Evolutionary conservation across 2,888 invertebrate genomes (phyloP).

Genomic region (Dasysyrphus tricinctus): DNA sequence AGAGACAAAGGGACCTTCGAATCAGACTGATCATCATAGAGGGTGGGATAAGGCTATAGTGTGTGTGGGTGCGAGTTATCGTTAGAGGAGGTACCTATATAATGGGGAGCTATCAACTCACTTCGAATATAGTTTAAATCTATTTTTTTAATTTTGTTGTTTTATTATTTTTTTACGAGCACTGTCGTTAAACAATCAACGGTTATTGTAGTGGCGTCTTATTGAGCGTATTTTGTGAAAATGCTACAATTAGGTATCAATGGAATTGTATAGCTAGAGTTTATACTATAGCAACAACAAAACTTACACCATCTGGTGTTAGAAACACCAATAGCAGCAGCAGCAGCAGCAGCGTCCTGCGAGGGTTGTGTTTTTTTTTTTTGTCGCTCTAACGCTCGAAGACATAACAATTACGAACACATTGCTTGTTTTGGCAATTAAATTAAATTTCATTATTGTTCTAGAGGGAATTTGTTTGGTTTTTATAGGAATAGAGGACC

Average conservation of each 20-base stretch:
- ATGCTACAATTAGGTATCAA: constrained; percentile 58
- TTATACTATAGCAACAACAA: constrained; percentile 4
- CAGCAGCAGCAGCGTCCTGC: not conserved
- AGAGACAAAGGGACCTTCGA: constrained; percentile 7
- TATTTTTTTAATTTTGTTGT: constrained; percentile 28
- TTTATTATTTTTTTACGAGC: constrained; percentile 64
- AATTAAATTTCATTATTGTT: constrained; percentile 72
- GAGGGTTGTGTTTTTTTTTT: constrained; percentile 32
- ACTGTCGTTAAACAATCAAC: constrained; percentile 73
- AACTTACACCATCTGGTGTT: constrained; percentile 66
- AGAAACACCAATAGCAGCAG: not conserved
- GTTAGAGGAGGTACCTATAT: not conserved
- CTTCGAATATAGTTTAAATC: constrained; percentile 45
- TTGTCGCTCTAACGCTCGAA: constrained; percentile 38
- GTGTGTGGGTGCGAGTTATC: constrained; percentile 4
- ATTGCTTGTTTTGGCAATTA: constrained; percentile 71
- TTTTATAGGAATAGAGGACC: constrained; percentile 16
- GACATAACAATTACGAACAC: constrained; percentile 71
- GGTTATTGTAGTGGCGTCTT: constrained; percentile 75
- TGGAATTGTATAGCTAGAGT: not conserved
- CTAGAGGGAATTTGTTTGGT: constrained; percentile 60
- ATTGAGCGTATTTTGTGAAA: constrained; percentile 47
- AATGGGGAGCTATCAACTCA: constrained; percentile 11
- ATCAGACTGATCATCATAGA: constrained; percentile 26
- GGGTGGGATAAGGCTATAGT: not conserved